Percentiles rank a stretch among this genome's conserved stretches.
phyloP scores from a whole-genome alignment of 2,888 invertebrate species.

The Chorisops tibialis region DNA sequence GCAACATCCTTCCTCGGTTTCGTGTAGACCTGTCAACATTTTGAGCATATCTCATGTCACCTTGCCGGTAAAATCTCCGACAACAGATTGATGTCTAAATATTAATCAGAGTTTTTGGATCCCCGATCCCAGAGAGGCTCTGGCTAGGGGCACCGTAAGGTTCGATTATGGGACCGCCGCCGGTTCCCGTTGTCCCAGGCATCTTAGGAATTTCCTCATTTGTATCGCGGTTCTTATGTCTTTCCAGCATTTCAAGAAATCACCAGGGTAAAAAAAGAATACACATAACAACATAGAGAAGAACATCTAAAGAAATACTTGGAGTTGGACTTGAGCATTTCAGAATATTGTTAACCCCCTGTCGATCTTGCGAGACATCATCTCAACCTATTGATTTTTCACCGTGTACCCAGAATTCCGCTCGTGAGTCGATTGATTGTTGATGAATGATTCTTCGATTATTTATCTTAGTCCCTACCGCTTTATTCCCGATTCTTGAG shows the following conservation, averaged over 20 bases:
- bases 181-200: conserved; percentile 11
- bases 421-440: conserved; percentile 26
- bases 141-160: conserved; percentile 2
- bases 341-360: conserved; percentile 21
- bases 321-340: neutral
- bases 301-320: too few relatives aligned
- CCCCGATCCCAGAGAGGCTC: conserved; percentile 2
- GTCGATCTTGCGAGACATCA: conserved; percentile 23
- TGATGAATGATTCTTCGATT: conserved; percentile 27
- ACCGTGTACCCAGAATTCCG: conserved; percentile 14
- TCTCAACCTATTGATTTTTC: conserved; percentile 18
- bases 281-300: too few relatives aligned
- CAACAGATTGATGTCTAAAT: conserved; percentile 25
- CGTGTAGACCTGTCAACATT: conserved; percentile 26
- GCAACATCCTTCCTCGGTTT: conserved; percentile 23
- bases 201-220: conserved; percentile 17
- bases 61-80: conserved; percentile 22
- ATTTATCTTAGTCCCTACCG: conserved; percentile 23
- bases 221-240: neutral
- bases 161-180: neutral
- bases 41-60: conserved; percentile 27
- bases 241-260: too few relatives aligned
- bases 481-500: conserved; percentile 14
- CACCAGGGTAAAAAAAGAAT: too few relatives aligned
- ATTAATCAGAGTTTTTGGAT: conserved; percentile 19